Evolutionary conservation across 2,113 vertebrate species (phyloP).

Genomic region (Dendrocopos noguchii): DNA sequence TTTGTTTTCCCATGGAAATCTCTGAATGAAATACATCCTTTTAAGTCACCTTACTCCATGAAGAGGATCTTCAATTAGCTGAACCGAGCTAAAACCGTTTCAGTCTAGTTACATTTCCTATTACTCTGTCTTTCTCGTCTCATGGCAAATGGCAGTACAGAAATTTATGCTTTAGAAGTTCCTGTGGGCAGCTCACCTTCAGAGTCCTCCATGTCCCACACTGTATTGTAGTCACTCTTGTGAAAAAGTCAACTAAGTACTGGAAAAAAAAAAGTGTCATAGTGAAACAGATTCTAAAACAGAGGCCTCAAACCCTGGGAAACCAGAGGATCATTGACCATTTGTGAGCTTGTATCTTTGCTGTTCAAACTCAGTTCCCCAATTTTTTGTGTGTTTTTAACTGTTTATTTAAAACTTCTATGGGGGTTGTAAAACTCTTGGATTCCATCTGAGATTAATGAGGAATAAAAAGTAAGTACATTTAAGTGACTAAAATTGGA

Average conservation of each 20-base stretch:
- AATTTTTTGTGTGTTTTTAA: background rate
- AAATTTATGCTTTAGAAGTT: background rate
- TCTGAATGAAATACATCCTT: conserved; percentile 42
- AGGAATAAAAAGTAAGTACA: background rate
- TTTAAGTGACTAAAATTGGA: background rate
- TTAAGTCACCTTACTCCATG: conserved; percentile 6
- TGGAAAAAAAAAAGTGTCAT: background rate
- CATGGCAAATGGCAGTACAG: background rate
- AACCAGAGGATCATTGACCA: background rate
- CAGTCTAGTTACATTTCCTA: background rate
- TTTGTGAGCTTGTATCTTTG: background rate
- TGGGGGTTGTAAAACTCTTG: background rate
- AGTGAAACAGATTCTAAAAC: background rate
- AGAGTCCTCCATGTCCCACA: background rate
- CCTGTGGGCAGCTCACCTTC: background rate
- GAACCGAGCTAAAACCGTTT: background rate
- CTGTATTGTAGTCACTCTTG: background rate
- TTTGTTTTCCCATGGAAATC: conserved; percentile 54
- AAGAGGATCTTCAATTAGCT: background rate
- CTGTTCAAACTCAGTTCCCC: background rate
- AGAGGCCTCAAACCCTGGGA: background rate
- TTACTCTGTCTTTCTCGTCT: background rate
- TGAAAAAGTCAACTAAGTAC: background rate
- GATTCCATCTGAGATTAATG: background rate
- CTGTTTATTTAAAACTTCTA: background rate